These are phyloP conservation scores for Glaucopsyche alexis DNA, from an alignment of 2,888 invertebrate species.

Conservation along the genomic window DNA sequence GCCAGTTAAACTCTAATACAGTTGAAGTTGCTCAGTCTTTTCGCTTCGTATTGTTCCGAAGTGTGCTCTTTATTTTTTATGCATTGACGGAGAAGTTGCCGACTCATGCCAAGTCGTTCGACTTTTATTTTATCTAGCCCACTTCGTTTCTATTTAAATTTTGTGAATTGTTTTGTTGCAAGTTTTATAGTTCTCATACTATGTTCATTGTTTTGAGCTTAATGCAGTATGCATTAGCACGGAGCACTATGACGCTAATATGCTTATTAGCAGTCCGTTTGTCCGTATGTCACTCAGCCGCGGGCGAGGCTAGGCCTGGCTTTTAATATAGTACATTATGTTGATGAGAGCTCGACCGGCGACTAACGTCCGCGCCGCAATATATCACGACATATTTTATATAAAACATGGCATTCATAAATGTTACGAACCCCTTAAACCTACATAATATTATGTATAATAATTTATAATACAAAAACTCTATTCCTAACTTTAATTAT, in stretches of 20 bases:
- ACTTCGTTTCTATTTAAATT: constrained; percentile 10
- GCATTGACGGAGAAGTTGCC: neutral
- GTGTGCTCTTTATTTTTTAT: constrained; percentile 7
- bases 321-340: neutral
- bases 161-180: neutral
- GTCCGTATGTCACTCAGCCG: neutral
- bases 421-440: neutral
- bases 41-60: neutral
- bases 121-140: neutral
- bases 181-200: neutral
- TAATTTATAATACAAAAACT: no score
- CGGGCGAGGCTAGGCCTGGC: neutral
- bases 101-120: constrained; percentile 3
- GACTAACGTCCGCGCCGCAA: neutral
- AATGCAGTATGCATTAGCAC: neutral
- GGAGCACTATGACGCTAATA: neutral
- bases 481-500: no score
- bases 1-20: neutral
- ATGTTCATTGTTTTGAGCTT: neutral
- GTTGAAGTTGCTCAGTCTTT: neutral
- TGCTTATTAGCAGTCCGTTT: constrained; percentile 8
- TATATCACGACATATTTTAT: neutral
- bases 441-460: no score
- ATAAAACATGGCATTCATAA: neutral
- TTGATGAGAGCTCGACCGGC: neutral